Base-by-base conservation (phyloP, 2,888 invertebrate genomes). In the Xanthorhoe designata region DNA sequence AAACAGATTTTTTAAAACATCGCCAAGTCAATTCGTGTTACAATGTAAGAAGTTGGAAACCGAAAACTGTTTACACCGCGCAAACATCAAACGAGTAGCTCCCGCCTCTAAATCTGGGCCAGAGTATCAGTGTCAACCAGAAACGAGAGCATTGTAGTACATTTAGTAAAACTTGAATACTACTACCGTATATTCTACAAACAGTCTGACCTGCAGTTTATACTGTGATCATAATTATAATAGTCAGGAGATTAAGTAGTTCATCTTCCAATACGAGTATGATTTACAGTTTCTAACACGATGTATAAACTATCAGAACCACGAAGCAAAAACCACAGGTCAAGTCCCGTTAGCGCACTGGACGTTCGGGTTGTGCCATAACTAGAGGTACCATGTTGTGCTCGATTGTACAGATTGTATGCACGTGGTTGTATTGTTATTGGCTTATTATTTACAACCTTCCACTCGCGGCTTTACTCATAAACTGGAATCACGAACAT, bases 281-380 rank as follows among this genome's bases (percentile, higher is more conserved):
- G 66, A 62, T 67, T 51, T 69, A 75, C 73, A 72, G 63, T 68
- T 64, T 62, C 64, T 63, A 66, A 62, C 61, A 69, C 58, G 66
- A 66, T 68, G 64, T 68, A 69, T 63, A 63, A 68, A 56, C 55
- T 66, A 71, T 66, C 69, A 71, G 69, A 61, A 65, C 64, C 54
- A 53, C 51, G 54, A 70, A 73, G 79, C 77, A 80, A 81, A 79
- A 81, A 78, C 75, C 77, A 70, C 68, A 70, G 68, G 71, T 65
- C 61, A 58, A 52, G 73, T 83, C 77, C 86, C 84, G 86, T 85
- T 86, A 83, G 69, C 71, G 45, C 75, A 75, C 76, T 77, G 69
- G 66, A 68, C 69, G 70, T 47, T 61, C 50, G 57, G 50, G 68
- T 71, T 73, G 75, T 73, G 68, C 66, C 65, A 59, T 69, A 69